These are phyloP conservation scores for Chlorospingus flavigularis DNA, from an alignment of 2,797 vertebrate species.

Conservation along the genomic window DNA sequence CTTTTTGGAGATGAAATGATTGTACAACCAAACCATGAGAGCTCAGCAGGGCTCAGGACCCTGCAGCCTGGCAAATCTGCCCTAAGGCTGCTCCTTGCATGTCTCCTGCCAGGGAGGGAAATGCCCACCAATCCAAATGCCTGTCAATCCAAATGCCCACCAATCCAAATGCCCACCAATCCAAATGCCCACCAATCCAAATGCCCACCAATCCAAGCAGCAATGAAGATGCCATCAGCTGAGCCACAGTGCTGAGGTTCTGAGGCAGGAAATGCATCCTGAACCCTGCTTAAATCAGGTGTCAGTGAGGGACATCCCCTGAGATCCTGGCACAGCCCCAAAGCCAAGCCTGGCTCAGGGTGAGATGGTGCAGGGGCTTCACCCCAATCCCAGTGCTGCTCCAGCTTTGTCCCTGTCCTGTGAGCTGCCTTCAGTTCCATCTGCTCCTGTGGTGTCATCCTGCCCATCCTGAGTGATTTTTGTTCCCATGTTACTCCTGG, in stretches of 20 bases:
- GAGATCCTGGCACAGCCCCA: background rate
- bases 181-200: background rate
- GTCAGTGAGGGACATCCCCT: background rate
- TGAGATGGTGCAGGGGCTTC: background rate
- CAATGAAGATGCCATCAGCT: fast-evolving
- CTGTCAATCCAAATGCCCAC: background rate
- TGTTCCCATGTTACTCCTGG: fast-evolving
- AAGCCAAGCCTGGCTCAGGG: fast-evolving
- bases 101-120: background rate
- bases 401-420: fast-evolving
- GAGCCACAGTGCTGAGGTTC: background rate
- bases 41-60: background rate
- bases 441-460: background rate
- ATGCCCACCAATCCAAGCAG: background rate
- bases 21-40: background rate
- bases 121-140: background rate
- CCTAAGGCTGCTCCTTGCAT: fast-evolving
- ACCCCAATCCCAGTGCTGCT: fast-evolving
- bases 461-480: fast-evolving
- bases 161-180: background rate
- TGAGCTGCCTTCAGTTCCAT: fast-evolving
- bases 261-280: background rate
- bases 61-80: background rate
- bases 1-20: background rate
- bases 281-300: background rate